Evolutionary conservation across 2,797 vertebrate genomes (phyloP).

Genomic region (Gobionotothen gibberifrons): DNA sequence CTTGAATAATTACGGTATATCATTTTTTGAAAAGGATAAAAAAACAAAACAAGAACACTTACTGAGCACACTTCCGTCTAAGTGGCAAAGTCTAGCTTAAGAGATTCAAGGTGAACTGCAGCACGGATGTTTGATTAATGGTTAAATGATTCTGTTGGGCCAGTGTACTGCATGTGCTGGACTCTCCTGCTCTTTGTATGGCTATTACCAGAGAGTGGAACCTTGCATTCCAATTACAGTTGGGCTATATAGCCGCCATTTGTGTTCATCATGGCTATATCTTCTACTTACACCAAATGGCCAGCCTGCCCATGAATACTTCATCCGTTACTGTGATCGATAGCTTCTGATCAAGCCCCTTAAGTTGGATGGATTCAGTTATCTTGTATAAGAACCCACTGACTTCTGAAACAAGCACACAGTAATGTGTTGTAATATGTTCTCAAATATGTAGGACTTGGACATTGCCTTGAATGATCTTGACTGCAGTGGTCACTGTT

Average conservation of each 20-base stretch:
- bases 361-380: constrained; percentile 31
- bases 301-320: constrained; percentile 42
- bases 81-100: constrained; percentile 58
- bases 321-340: constrained; percentile 58
- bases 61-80: constrained; percentile 56
- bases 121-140: constrained; percentile 74
- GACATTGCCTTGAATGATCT: background rate
- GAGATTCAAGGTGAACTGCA: constrained; percentile 72
- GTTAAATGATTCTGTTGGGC: constrained; percentile 70
- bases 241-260: constrained; percentile 71
- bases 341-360: constrained; percentile 56
- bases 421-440: background rate
- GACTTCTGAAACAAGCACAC: constrained; percentile 13
- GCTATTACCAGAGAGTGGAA: constrained; percentile 70
- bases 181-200: constrained; percentile 64
- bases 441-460: background rate
- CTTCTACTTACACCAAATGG: constrained; percentile 53
- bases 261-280: constrained; percentile 65
- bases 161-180: constrained; percentile 49
- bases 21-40: constrained; percentile 27
- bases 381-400: constrained; percentile 6
- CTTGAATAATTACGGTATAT: constrained; percentile 27
- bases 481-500: background rate
- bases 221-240: constrained; percentile 73
- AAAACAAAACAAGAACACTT: constrained; percentile 50